Percentiles rank a stretch among this genome's conserved stretches.
These are phyloP conservation scores for Gambusia affinis DNA, from an alignment of 2,113 vertebrate genomes.

Conservation along the genomic window DNA sequence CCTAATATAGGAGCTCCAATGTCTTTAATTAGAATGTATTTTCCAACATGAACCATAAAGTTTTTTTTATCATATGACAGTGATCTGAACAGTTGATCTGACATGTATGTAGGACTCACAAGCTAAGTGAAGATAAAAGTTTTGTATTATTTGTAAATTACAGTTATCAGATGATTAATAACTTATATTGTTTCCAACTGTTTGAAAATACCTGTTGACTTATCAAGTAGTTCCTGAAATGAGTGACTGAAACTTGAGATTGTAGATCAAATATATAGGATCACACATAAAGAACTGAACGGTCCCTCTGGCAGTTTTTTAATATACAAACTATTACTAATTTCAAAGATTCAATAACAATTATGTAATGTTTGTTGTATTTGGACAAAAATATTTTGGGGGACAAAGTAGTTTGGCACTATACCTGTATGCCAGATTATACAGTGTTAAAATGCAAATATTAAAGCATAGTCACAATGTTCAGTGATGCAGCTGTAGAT, in stretches of 20 bases:
- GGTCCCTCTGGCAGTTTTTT: not conserved
- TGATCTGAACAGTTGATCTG: not conserved
- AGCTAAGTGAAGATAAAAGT: not conserved
- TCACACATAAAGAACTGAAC: not conserved
- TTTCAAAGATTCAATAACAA: not conserved
- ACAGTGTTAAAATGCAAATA: not conserved
- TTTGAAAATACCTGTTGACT: not conserved
- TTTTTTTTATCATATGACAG: not conserved
- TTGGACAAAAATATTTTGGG: no score
- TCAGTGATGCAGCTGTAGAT: not conserved
- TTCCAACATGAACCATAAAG: not conserved
- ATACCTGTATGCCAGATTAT: not conserved
- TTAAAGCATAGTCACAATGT: not conserved
- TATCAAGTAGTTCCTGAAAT: not conserved
- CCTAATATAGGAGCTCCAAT: no score
- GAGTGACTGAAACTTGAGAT: not conserved
- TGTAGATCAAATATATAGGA: not conserved
- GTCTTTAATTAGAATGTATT: no score
- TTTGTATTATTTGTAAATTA: conserved; percentile 5
- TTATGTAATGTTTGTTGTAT: not conserved
- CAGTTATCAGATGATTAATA: not conserved
- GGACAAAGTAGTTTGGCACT: no score
- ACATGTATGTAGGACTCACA: not conserved
- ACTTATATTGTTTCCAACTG: not conserved
- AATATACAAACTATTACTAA: not conserved